Evolutionary conservation across 2,797 vertebrate species (phyloP).

Genomic region (Alca torda): DNA sequence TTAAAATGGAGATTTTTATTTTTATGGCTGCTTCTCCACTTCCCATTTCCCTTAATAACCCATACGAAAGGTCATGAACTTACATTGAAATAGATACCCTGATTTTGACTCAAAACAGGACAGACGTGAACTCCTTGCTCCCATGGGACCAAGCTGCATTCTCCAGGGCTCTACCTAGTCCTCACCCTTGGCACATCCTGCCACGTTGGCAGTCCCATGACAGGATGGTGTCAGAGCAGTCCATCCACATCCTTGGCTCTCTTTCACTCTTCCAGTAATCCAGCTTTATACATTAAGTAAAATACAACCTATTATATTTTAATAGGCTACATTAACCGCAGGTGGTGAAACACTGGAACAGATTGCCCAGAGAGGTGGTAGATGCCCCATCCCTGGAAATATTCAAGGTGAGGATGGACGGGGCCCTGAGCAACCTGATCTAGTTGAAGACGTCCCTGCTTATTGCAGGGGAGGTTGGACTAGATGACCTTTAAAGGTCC

Average conservation of each 20-base stretch:
- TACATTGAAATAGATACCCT: not conserved
- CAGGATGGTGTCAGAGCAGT: not conserved
- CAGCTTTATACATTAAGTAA: not conserved
- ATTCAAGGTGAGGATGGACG: not conserved
- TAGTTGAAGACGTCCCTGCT: not conserved
- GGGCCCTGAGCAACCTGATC: not conserved
- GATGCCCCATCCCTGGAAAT: not conserved
- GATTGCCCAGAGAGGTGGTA: not conserved
- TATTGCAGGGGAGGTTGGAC: not conserved
- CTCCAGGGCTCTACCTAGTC: not conserved
- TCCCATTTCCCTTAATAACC: not conserved
- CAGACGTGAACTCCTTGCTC: not conserved
- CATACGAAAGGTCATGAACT: not conserved
- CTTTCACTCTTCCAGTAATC: not conserved
- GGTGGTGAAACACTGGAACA: not conserved
- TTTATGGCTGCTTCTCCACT: not conserved
- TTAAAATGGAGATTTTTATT: not conserved
- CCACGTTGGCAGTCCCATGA: not conserved
- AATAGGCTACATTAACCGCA: not conserved
- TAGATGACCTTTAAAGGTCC: not conserved
- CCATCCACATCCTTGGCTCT: not conserved
- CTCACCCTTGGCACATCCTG: not conserved
- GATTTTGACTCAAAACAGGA: not conserved
- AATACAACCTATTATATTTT: not conserved
- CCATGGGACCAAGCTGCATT: not conserved